Base-by-base conservation (phyloP, 2,888 invertebrate genomes). In the Cremastobaeus sp. region DNA sequence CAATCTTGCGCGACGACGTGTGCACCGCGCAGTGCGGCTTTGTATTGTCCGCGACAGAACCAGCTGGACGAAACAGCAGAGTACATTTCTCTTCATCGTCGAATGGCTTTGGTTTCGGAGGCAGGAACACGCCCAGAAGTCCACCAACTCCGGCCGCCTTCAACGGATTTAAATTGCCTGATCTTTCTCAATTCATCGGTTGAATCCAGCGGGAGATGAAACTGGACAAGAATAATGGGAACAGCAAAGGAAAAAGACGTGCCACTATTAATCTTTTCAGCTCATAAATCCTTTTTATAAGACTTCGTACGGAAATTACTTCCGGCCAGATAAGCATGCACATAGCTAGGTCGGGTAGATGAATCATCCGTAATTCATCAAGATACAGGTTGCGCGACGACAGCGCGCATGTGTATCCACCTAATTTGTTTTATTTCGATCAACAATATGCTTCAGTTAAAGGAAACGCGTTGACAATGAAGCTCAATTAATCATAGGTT, bases 1-100 rank as follows among this genome's bases (percentile, higher is more conserved):
- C 94, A 0, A 93, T 96, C 35, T 87, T 94, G 15, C 90, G 93
- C 1, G 97, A 97, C 84, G 95, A 95, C 85, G 95, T 96, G 9
- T 97, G 97, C 88, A 93, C 95, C 12, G 95, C 96, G 1, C 96
- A 97, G 88, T 97, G 97, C 86, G 95, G 95, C 35, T 93, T 93
- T 81, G 89, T 93, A 9, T 88, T 93, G 15, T 85, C 87, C 0
- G 82, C 85, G 1, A 77, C 86, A 0, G 86, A 87, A 9, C 66
- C 82, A n/a, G 64, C 82, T 5, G 73, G 82, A 30, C 80, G 84
- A 55, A 66, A 78, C 1, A 15, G 62, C 1, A 73, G 72, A 3
- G 15, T 78, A 9, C 84, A 83, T 28, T 85, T 86, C n/a, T n/a
- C n/a, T 35, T 77, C 85, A 2, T 79, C 84, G 1, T 70, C 84